phyloP scores from a whole-genome alignment of 2,888 invertebrate species.

The Drepana falcataria region DNA sequence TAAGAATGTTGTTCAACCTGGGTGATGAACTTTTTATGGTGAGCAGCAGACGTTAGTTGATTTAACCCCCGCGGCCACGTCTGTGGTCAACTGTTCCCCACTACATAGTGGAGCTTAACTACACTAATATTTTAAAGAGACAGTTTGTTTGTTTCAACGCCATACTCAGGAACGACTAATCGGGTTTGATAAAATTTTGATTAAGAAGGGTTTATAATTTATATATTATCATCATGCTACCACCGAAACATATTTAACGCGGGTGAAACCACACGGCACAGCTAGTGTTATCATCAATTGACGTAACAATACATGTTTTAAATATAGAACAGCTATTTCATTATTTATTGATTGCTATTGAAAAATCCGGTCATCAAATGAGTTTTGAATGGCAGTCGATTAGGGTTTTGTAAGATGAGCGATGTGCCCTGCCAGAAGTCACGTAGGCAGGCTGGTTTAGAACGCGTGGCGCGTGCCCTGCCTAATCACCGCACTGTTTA shows the following conservation, averaged over 20 bases:
- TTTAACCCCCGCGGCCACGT: not conserved
- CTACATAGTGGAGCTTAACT: too few relatives aligned
- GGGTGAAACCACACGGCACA: too few relatives aligned
- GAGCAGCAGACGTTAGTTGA: not conserved
- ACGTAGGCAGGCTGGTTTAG: slow-evolving; percentile 48
- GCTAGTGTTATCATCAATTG: too few relatives aligned
- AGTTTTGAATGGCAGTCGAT: slow-evolving; percentile 40
- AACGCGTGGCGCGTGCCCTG: slow-evolving; percentile 48
- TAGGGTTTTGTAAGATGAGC: slow-evolving; percentile 33
- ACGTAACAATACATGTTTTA: not conserved
- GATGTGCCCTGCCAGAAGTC: slow-evolving; percentile 48
- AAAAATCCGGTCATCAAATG: slow-evolving; percentile 46
- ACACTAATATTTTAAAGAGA: too few relatives aligned
- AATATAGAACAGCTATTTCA: slow-evolving; percentile 6
- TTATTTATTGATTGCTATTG: slow-evolving; percentile 31
- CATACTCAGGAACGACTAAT: too few relatives aligned
- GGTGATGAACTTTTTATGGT: not conserved
- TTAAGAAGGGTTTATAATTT: too few relatives aligned
- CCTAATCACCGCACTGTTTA: slow-evolving; percentile 32
- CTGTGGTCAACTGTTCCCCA: too few relatives aligned
- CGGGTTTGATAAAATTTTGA: too few relatives aligned
- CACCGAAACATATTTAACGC: too few relatives aligned
- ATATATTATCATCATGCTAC: too few relatives aligned
- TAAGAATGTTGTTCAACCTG: not conserved
- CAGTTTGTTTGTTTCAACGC: too few relatives aligned